Evolutionary conservation across 1,140 invertebrate genomes (phyloP).

Genomic region (Gryllus bimaculatus): DNA sequence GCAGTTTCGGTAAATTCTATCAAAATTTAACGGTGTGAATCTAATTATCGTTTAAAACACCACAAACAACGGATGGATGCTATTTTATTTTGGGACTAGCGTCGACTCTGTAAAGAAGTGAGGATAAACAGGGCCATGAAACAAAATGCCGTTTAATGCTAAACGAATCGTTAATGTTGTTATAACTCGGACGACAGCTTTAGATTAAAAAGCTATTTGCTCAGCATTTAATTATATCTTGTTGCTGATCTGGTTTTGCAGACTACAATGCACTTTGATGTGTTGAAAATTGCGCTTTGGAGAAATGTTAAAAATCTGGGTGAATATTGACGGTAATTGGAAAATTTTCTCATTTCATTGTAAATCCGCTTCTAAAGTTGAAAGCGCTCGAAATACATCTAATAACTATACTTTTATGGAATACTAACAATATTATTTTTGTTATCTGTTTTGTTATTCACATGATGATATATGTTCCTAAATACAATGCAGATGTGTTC

Average conservation of each 20-base stretch:
- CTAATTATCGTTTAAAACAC: not conserved
- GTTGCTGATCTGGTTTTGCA: not conserved
- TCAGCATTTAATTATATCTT: not conserved
- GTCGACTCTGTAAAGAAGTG: not conserved
- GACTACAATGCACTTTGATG: not conserved
- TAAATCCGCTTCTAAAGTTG: not conserved
- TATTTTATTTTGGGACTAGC: not conserved
- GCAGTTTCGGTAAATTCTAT: not conserved
- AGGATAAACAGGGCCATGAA: not conserved
- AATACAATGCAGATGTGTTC: too few species aligned
- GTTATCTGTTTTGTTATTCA: too few species aligned
- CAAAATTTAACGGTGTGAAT: conserved; percentile 5
- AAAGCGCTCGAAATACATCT: too few species aligned
- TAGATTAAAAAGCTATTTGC: not conserved
- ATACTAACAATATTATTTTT: too few species aligned
- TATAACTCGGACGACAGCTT: not conserved
- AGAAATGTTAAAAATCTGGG: not conserved
- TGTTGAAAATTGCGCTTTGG: not conserved
- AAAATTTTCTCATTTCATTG: not conserved
- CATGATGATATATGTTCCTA: too few species aligned
- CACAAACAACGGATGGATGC: not conserved
- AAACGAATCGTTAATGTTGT: not conserved
- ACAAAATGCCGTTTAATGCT: not conserved
- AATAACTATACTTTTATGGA: too few species aligned
- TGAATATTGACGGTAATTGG: not conserved